These are phyloP conservation scores for Temnothorax longispinosus DNA, from an alignment of 1,140 invertebrate species.

Conservation along the genomic window DNA sequence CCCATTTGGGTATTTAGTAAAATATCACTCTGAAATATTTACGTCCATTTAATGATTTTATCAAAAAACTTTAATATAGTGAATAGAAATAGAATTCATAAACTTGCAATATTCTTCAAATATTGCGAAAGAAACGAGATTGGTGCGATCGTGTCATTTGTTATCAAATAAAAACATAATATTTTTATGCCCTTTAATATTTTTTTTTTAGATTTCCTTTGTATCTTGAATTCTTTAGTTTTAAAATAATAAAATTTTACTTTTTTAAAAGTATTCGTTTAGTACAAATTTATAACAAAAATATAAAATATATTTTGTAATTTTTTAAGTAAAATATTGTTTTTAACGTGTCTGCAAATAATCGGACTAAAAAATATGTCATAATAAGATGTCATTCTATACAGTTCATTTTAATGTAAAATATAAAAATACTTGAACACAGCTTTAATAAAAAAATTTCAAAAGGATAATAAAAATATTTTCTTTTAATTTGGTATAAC, in stretches of 20 bases:
- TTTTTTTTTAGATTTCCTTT: not conserved
- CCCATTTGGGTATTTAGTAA: constrained; percentile 71
- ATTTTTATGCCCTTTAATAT: constrained; percentile 13
- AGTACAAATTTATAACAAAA: not conserved
- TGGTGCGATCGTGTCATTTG: not conserved
- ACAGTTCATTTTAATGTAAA: not conserved
- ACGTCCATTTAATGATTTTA: constrained; percentile 18
- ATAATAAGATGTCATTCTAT: not conserved
- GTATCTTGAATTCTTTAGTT: not conserved
- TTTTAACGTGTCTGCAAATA: not conserved
- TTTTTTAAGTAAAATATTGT: not conserved
- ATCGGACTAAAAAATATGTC: not conserved
- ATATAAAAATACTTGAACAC: constrained; percentile 19
- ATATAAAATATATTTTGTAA: constrained; percentile 1
- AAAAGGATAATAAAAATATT: constrained; percentile 1
- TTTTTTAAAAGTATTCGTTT: not conserved
- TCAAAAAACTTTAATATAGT: not conserved
- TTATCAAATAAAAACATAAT: constrained; percentile 3
- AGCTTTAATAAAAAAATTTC: not conserved
- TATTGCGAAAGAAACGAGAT: constrained; percentile 8
- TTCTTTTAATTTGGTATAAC: not conserved
- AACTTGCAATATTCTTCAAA: constrained; percentile 19
- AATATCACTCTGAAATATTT: constrained; percentile 75
- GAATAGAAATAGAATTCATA: constrained; percentile 18
- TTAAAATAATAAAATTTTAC: not conserved